phyloP scores from a whole-genome alignment of 2,113 vertebrate genomes.

The Atherinomorus stipes region DNA sequence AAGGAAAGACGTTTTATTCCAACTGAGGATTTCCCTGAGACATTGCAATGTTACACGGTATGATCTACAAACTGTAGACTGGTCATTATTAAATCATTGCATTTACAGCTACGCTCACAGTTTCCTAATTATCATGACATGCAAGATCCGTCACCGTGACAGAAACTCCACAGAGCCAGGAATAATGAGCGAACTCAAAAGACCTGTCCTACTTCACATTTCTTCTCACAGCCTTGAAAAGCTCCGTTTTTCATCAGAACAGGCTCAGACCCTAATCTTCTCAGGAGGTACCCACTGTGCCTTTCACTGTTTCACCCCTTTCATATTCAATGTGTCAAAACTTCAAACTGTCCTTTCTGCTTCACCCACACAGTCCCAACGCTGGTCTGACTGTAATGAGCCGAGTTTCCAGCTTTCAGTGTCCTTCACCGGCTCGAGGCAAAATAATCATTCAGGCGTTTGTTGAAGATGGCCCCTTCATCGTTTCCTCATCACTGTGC shows the following conservation, averaged over 20 bases:
- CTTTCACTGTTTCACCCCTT: constrained; percentile 51
- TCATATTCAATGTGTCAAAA: constrained; percentile 52
- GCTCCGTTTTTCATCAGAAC: constrained; percentile 69
- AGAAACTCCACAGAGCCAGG: constrained; percentile 10
- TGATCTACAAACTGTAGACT: constrained; percentile 39
- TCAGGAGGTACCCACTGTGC: constrained; percentile 60
- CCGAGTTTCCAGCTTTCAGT: constrained; percentile 24
- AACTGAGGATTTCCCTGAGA: constrained; percentile 64
- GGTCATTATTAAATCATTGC: constrained; percentile 27
- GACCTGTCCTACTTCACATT: constrained; percentile 37
- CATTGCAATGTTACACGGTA: constrained; percentile 31
- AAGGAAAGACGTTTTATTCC: constrained; percentile 66
- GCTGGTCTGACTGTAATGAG: constrained; percentile 53
- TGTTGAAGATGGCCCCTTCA: not conserved
- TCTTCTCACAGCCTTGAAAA: constrained; percentile 9
- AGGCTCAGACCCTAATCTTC: constrained; percentile 67
- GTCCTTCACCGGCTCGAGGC: constrained; percentile 10
- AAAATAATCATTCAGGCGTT: not conserved
- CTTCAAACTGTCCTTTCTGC: constrained; percentile 37
- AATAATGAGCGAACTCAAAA: constrained; percentile 52
- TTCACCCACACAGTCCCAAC: constrained; percentile 35
- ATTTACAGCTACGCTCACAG: constrained; percentile 43
- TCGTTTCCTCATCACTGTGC: not conserved
- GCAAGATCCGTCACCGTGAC: constrained; percentile 20
- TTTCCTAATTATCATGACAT: constrained; percentile 40